phyloP scores from a whole-genome alignment of 2,113 vertebrate genomes.

The Muntiacus reevesi region DNA sequence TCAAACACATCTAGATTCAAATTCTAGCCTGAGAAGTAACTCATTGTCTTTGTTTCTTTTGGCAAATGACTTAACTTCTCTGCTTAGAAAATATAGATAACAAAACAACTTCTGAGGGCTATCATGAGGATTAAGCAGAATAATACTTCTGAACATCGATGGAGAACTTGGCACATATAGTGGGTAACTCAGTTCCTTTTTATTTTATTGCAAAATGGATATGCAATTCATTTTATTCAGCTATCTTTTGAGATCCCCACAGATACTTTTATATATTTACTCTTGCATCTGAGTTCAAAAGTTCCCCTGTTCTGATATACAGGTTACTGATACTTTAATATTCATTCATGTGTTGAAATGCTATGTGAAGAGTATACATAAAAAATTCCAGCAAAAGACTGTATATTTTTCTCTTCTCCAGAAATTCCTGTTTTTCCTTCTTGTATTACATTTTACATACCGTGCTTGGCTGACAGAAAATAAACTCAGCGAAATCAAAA shows the following conservation, averaged over 20 bases:
- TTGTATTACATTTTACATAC: neutral
- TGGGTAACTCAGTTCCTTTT: neutral
- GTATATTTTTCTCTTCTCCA: neutral
- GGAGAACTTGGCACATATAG: neutral
- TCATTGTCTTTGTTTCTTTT: neutral
- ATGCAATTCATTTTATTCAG: neutral
- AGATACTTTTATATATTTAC: neutral
- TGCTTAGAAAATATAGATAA: neutral
- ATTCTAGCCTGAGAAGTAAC: neutral
- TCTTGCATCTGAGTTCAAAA: neutral
- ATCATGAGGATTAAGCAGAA: neutral
- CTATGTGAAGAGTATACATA: neutral
- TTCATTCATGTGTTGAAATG: neutral
- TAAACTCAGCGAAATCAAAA: neutral
- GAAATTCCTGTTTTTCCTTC: neutral
- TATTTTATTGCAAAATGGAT: neutral
- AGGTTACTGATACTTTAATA: neutral
- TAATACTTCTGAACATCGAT: neutral
- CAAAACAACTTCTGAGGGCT: neutral
- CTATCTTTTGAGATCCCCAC: neutral
- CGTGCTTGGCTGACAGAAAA: neutral
- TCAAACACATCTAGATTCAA: neutral
- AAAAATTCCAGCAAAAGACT: neutral
- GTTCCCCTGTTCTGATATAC: neutral
- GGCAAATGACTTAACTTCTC: neutral